A percentile compares a stretch with the other conserved stretches of the same genome.
Conservation (phyloP, 2,888 invertebrate genomes). For the Xestia sexstrigata region DNA sequence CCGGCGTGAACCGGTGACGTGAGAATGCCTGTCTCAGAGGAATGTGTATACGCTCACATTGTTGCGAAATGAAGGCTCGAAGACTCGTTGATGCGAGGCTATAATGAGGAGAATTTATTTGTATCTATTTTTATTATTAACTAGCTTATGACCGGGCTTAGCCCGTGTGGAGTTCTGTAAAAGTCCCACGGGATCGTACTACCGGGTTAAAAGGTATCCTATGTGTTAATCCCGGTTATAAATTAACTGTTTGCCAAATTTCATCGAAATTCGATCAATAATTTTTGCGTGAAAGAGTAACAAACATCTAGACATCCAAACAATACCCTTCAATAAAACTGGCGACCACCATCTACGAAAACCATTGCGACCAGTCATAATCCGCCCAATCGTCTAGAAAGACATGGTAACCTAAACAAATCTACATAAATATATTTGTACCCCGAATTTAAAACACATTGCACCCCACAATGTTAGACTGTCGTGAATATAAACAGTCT, state of each 20-base stretch:
- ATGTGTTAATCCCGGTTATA: too few species aligned
- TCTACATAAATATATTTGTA: constrained; percentile 70
- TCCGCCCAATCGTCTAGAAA: constrained; percentile 38
- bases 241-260: too few species aligned
- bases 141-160: too few species aligned
- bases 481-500: constrained; percentile 79
- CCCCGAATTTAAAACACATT: constrained; percentile 70
- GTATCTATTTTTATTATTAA: neutral
- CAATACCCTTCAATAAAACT: neutral
- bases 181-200: too few species aligned
- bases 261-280: too few species aligned
- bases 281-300: too few species aligned
- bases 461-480: constrained; percentile 60
- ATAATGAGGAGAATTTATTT: constrained; percentile 30
- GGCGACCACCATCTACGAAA: neutral
- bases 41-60: constrained; percentile 45
- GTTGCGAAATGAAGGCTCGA: constrained; percentile 20
- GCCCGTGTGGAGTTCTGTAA: too few species aligned
- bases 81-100: neutral
- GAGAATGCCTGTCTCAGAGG: constrained; percentile 54
- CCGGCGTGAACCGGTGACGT: constrained; percentile 53
- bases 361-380: constrained; percentile 33
- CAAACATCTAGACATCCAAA: too few species aligned
- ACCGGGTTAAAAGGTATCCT: too few species aligned
- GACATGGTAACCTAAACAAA: constrained; percentile 69